Evolutionary conservation across 2,888 invertebrate genomes (phyloP).

Genomic region (Raillietiella orientalis): DNA sequence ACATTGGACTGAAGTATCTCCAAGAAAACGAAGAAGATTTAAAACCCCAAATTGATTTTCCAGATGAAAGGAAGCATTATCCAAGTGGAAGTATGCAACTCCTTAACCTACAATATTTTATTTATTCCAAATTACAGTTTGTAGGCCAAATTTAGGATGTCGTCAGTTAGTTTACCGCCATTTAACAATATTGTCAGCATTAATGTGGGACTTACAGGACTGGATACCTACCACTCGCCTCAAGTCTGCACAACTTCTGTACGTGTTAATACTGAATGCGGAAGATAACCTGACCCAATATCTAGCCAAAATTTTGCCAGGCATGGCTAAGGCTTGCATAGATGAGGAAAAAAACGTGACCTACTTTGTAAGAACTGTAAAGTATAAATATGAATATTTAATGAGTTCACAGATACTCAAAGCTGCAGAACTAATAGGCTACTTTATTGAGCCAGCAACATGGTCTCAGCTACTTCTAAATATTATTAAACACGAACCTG

Average conservation of each 20-base stretch:
- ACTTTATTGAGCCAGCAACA: slow-evolving; percentile 31
- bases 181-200: slow-evolving; percentile 34
- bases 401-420: slow-evolving; percentile 20
- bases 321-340: slow-evolving; percentile 25
- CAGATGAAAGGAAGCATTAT: slow-evolving; percentile 32
- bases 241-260: slow-evolving; percentile 36
- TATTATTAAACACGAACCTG: slow-evolving; percentile 20
- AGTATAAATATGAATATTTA: too few relatives aligned
- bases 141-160: slow-evolving; percentile 60
- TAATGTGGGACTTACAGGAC: slow-evolving; percentile 33
- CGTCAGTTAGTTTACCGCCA: slow-evolving; percentile 39
- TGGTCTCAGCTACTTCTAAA: slow-evolving; percentile 33
- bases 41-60: slow-evolving; percentile 46
- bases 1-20: slow-evolving; percentile 40
- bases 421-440: slow-evolving; percentile 34
- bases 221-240: slow-evolving; percentile 35
- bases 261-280: slow-evolving; percentile 31
- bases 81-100: slow-evolving; percentile 21
- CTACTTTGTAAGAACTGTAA: slow-evolving; percentile 22
- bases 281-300: slow-evolving; percentile 39
- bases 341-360: slow-evolving; percentile 27
- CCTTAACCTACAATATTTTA: slow-evolving; percentile 1
- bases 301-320: slow-evolving; percentile 21
- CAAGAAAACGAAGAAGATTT: slow-evolving; percentile 59
- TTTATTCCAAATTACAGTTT: slow-evolving; percentile 16